phyloP scores from a whole-genome alignment of 2,113 vertebrate species.

The Sylvilagus bachmani region DNA sequence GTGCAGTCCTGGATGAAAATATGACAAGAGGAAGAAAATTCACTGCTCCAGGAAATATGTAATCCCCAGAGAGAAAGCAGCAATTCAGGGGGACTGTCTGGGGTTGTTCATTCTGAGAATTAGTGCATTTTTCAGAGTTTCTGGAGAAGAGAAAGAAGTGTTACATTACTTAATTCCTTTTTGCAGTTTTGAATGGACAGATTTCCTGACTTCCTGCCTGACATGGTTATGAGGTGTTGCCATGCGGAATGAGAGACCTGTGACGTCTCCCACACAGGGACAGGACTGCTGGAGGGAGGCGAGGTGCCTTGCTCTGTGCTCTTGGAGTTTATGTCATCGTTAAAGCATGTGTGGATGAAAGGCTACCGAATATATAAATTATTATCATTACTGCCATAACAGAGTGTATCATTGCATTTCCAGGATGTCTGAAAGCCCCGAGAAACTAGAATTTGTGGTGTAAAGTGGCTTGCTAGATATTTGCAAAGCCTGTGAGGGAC shows the following conservation, averaged over 20 bases:
- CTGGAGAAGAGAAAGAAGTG: constrained; percentile 67
- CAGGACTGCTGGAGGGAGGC: background rate
- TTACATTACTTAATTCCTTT: constrained; percentile 73
- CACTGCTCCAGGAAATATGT: constrained; percentile 65
- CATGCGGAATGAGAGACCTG: constrained; percentile 19
- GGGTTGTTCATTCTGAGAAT: constrained; percentile 57
- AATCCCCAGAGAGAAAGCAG: constrained; percentile 62
- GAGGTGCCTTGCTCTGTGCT: background rate
- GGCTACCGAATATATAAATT: constrained; percentile 62
- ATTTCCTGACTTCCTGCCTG: constrained; percentile 76
- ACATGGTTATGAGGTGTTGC: constrained; percentile 71
- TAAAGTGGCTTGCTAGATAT: constrained; percentile 51
- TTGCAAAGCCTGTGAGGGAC: background rate
- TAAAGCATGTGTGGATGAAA: constrained; percentile 33
- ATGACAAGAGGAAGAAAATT: constrained; percentile 61
- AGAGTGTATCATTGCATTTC: constrained; percentile 16
- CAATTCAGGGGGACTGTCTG: background rate
- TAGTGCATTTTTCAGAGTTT: constrained; percentile 64
- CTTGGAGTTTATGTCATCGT: background rate
- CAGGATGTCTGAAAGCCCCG: constrained; percentile 30
- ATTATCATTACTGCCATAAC: constrained; percentile 24
- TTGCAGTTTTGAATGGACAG: constrained; percentile 64
- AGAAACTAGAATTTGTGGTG: constrained; percentile 54
- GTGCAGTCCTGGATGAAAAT: constrained; percentile 55
- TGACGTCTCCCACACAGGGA: background rate